Base-by-base conservation (phyloP, 1,140 invertebrate genomes). In the Dufourea novaeangliae region DNA sequence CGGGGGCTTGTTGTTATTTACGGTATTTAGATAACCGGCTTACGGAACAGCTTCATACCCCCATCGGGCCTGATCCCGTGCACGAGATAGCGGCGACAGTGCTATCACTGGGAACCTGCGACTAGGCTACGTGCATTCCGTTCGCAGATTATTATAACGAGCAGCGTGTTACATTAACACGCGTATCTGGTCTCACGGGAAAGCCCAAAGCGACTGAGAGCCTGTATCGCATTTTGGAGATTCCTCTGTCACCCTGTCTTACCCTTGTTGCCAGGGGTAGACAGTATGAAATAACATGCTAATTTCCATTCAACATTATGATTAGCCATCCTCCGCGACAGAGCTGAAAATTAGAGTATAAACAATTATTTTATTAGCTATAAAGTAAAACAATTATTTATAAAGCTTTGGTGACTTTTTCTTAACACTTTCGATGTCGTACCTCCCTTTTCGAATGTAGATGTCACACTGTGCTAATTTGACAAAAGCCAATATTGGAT, bases 1-100 rank as follows among this genome's bases (percentile, higher is more conserved):
- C 57, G 27, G 77, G 77, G 83, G 82, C 83, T 88, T 91, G 89
- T 91, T 91, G 90, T 92, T 91, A 91, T 91, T 92, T 92, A 92
- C 90, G 90, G 89, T 91, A 91, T 91, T 92, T 92, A 91, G 91
- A 91, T 91, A 92, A 92, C 90, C 89, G 90, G 90, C 89, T 92
- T 92, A 92, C 90, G 86, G 87, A 87, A 83, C 80, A 85, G 82
- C 79, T 87, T 89, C 87, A 87, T 89, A 86, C 88, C 87, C 88
- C 84, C 81, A 83, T 90, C 87, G 87, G 83, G 82, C 79, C 77
- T 88, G 91, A 92, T 92, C 90, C 88, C 88, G 85, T 86, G 84
- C 74, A 78, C 80, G 83, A 89, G 88, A 90, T 90, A 90, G 77
- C 86, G 79, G 54, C 78, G 70, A 82, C 78, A 70, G 64, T 75